Evolutionary conservation across 2,797 vertebrate genomes (phyloP), one percentile per base, ranked within the genome.

Genomic region (Anas bernieri): DNA sequence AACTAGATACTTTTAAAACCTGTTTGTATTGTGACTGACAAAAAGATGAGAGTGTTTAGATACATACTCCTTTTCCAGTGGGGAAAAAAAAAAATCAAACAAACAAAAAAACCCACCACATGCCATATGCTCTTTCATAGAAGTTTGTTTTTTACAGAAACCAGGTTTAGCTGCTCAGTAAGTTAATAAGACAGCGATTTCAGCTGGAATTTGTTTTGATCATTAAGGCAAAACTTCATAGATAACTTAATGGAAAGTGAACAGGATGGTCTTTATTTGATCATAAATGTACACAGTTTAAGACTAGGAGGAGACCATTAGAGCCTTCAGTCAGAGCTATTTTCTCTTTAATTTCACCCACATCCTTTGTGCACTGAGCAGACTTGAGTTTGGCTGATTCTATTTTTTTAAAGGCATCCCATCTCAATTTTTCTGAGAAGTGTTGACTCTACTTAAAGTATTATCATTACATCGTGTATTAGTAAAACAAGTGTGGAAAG

Each of bases 401-500:
- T 10, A 5, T 6, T 52, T 50, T 26, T 41, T 43, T 77, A 78
- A 75, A 48, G 7, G 17, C 16, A 61, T 59, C 6, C 55, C 55
- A 62, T 41, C 69, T 82, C 64, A 48, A 64, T 77, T 79, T 95
- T 89, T 92, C 58, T 86, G 56, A 59, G 61, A 94, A 83, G 17
- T 45, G 21, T 73, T 75, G 33, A 48, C 9, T 83, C 48, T 50
- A 50, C 56, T 46, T 91, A 21, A 88, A 78, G 66, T 79, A 69
- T 81, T 95, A 83, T 62, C 82, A 54, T 92, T 90, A 63, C 26
- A 67, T 37, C 46, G 11, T 56, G 43, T 31, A 79, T 81, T 91
- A 74, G 35, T 67, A 95, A 91, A 88, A 72, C 66, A 92, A 72
- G 52, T 79, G 45, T 94, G 76, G 85, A 95, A 94, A 93, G 31